These are phyloP conservation scores for Drosophila limbata DNA, from an alignment of 2,888 invertebrate genomes.

Conservation along the genomic window DNA sequence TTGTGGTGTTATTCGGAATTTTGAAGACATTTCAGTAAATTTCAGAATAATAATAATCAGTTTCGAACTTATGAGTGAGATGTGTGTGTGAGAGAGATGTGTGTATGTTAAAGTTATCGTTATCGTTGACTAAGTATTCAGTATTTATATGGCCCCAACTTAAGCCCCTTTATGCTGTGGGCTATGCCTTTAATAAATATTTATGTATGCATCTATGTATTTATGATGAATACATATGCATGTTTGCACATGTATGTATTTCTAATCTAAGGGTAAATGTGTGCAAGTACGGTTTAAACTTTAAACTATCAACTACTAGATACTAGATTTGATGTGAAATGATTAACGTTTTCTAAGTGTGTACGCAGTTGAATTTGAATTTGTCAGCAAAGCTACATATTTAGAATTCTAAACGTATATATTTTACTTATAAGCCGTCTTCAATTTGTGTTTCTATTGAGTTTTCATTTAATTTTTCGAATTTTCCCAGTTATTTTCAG, in stretches of 20 bases:
- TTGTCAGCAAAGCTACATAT: slow-evolving; percentile 19
- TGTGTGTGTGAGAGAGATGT: neutral
- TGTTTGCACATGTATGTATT: slow-evolving; percentile 1
- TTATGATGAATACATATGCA: slow-evolving; percentile 12
- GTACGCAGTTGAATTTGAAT: slow-evolving; percentile 16
- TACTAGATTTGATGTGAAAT: slow-evolving; percentile 42
- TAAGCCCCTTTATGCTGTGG: slow-evolving; percentile 36
- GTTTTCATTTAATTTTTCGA: slow-evolving; percentile 11
- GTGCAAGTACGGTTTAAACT: slow-evolving; percentile 35
- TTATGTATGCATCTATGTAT: neutral
- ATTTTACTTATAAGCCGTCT: slow-evolving; percentile 16
- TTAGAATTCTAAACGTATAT: slow-evolving; percentile 18
- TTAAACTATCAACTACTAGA: slow-evolving; percentile 72
- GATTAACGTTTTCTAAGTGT: slow-evolving; percentile 54
- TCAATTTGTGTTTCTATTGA: slow-evolving; percentile 1
- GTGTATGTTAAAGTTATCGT: slow-evolving; percentile 13
- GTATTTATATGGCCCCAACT: slow-evolving; percentile 48
- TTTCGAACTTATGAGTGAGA: slow-evolving; percentile 3
- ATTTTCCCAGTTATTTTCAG: neutral
- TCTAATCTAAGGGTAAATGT: slow-evolving; percentile 24
- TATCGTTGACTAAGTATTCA: slow-evolving; percentile 38
- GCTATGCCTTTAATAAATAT: slow-evolving; percentile 36
- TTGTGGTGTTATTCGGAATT: slow-evolving; percentile 24
- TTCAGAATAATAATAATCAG: slow-evolving; percentile 18
- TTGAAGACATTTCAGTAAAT: slow-evolving; percentile 29